phyloP scores from a whole-genome alignment of 1,140 invertebrate genomes.

The Elysia chlorotica region DNA sequence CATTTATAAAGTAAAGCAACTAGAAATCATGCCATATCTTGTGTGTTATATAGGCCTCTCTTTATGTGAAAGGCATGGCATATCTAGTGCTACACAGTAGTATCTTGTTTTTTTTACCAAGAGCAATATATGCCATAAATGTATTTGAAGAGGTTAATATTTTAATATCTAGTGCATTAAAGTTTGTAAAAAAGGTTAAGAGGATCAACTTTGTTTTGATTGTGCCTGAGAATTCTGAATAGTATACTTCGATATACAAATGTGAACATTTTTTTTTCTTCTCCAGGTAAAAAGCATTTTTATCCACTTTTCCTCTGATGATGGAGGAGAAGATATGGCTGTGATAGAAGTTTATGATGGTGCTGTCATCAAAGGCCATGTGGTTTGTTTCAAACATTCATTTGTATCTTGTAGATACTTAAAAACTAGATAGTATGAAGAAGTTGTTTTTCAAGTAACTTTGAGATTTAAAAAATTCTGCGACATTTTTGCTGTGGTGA shows the following conservation, averaged over 20 bases:
- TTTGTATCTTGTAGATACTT: too few species aligned
- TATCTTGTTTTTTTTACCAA: not conserved
- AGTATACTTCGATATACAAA: not conserved
- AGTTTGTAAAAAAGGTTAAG: too few species aligned
- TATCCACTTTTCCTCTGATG: conserved; percentile 1
- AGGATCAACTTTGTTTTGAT: too few species aligned
- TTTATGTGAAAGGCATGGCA: too few species aligned
- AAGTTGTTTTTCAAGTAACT: not conserved
- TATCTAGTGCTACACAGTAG: not conserved
- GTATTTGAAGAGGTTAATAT: not conserved
- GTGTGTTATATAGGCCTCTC: too few species aligned
- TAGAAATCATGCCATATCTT: too few species aligned
- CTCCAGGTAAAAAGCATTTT: conserved; percentile 76
- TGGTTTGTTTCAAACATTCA: too few species aligned
- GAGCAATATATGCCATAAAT: not conserved
- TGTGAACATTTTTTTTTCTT: not conserved
- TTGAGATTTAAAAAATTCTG: not conserved
- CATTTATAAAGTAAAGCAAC: too few species aligned
- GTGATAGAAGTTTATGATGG: conserved; percentile 82
- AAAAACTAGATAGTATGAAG: too few species aligned
- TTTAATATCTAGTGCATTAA: not conserved
- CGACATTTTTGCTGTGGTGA: too few species aligned
- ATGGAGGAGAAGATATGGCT: conserved; percentile 69
- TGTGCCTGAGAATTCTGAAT: not conserved
- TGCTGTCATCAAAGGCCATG: conserved; percentile 84